phyloP scores from a whole-genome alignment of 2,113 vertebrate genomes.

The Grammomys surdaster region DNA sequence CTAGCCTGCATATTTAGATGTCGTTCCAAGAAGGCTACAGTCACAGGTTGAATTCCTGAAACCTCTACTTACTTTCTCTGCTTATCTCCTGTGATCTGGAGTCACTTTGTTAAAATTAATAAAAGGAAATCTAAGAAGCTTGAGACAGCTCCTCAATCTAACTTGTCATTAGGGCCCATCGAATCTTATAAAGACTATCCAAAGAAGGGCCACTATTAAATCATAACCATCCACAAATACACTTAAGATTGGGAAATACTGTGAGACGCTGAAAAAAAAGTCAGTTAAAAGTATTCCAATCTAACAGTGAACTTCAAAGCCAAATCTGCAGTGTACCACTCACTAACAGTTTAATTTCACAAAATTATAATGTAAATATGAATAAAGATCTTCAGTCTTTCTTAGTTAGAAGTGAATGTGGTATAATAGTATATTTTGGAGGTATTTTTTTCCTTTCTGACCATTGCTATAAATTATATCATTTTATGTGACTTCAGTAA shows the following conservation, averaged over 20 bases:
- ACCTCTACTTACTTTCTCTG: background rate
- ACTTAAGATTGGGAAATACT: constrained; percentile 22
- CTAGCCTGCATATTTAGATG: background rate
- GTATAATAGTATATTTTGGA: background rate
- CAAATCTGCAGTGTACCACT: constrained; percentile 4
- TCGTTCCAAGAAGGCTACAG: background rate
- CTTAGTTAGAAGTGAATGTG: background rate
- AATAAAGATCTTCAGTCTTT: constrained; percentile 1
- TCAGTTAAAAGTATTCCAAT: background rate
- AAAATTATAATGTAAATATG: constrained; percentile 4
- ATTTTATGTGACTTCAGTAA: background rate
- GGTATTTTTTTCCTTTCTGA: background rate
- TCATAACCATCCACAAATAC: background rate
- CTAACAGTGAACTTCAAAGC: constrained; percentile 11
- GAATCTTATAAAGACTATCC: background rate
- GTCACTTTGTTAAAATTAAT: background rate
- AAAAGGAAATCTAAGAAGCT: constrained; percentile 8
- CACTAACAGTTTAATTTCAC: constrained; percentile 37
- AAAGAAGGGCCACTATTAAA: background rate
- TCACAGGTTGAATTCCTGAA: background rate
- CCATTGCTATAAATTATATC: constrained; percentile 29
- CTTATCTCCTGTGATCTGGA: background rate
- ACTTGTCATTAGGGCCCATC: background rate
- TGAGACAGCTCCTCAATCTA: background rate
- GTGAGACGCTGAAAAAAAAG: background rate